phyloP scores from a whole-genome alignment of 1,140 invertebrate genomes.

The Macrosteles quadrilineatus region DNA sequence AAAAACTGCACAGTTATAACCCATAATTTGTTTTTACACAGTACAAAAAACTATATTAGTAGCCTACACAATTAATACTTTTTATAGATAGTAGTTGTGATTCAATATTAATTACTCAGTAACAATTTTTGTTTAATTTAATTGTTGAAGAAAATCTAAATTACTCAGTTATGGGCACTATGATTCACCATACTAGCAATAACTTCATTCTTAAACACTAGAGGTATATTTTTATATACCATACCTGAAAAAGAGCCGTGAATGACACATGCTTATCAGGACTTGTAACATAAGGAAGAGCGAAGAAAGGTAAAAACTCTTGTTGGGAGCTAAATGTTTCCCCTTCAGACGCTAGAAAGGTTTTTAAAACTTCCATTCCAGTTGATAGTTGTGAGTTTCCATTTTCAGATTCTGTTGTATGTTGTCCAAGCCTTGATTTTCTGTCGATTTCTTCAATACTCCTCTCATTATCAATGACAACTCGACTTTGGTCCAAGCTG shows the following conservation, averaged over 20 bases:
- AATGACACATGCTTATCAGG: conserved; percentile 59
- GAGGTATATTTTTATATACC: no score
- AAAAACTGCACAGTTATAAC: no score
- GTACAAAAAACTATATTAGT: no score
- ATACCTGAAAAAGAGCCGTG: conserved; percentile 57
- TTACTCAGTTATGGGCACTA: no score
- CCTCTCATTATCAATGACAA: conserved; percentile 36
- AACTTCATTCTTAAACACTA: no score
- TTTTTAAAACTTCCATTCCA: conserved; percentile 55
- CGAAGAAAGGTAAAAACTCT: conserved; percentile 60
- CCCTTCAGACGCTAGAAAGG: conserved; percentile 57
- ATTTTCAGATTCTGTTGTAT: background rate
- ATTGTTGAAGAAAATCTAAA: no score
- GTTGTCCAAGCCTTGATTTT: background rate
- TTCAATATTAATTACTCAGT: no score
- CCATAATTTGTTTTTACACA: no score
- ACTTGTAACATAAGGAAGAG: conserved; percentile 58
- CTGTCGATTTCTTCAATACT: conserved; percentile 31
- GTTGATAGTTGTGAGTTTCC: background rate
- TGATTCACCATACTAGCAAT: no score
- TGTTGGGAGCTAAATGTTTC: conserved; percentile 55
- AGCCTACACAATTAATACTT: no score
- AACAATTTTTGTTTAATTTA: no score
- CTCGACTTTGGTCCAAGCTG: conserved; percentile 16
- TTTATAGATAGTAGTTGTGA: no score